Evolutionary conservation across 2,113 vertebrate species (phyloP).

Genomic region (Paratilapia polleni): DNA sequence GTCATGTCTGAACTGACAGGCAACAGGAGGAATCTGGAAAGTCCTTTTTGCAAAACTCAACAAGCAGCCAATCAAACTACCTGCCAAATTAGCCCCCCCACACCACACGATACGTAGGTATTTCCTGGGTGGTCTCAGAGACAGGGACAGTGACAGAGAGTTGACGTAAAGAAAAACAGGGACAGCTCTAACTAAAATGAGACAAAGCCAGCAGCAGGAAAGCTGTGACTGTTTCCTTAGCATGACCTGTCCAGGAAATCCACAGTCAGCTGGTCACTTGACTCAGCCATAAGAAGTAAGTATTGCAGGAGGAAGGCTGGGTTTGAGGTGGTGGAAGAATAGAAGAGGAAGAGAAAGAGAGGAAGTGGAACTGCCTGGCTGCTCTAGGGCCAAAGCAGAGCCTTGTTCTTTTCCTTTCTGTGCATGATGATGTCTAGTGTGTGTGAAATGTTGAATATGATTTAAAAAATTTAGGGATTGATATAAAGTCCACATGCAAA

Average conservation of each 20-base stretch:
- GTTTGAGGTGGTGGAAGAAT: slow-evolving; percentile 24
- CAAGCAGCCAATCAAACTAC: not conserved
- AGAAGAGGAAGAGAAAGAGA: slow-evolving; percentile 60
- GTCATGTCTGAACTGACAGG: no score
- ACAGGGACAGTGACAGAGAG: not conserved
- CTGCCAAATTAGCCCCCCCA: not conserved
- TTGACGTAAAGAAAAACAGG: not conserved
- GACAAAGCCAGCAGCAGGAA: slow-evolving; percentile 21
- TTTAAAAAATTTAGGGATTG: not conserved
- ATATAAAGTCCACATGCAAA: not conserved
- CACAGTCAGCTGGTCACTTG: slow-evolving; percentile 54
- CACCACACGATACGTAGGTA: not conserved
- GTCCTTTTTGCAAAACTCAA: not conserved
- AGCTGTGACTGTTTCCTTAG: slow-evolving; percentile 2
- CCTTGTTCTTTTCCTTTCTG: not conserved
- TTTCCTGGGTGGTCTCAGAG: not conserved
- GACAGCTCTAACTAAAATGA: not conserved
- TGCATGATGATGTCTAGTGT: not conserved
- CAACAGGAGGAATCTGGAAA: not conserved
- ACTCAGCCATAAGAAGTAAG: slow-evolving; percentile 36
- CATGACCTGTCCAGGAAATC: slow-evolving; percentile 56
- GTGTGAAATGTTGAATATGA: not conserved
- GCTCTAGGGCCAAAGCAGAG: not conserved
- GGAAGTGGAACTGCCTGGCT: slow-evolving; percentile 57
- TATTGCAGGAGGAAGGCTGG: slow-evolving; percentile 16